Conservation (phyloP, 1,140 invertebrate genomes). For the Pseudomyrmex gracilis region DNA sequence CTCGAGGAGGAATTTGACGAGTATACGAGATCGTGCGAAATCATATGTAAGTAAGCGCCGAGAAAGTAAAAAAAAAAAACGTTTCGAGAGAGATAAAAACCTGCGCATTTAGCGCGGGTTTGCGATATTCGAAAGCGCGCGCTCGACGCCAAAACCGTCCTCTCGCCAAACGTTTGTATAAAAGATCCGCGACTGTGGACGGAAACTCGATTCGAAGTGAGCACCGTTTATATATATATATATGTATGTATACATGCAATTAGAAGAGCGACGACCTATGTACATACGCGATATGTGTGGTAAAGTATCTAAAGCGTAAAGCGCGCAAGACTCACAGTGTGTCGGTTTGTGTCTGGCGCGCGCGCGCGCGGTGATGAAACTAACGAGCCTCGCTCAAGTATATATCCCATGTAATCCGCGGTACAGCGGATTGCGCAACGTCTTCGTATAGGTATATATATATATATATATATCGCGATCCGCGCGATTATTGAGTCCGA, state of each 20-base stretch:
- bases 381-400: conserved; percentile 69
- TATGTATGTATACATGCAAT: conserved; percentile 61
- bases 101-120: background rate
- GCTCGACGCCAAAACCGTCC: conserved; percentile 1
- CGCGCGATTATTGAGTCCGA: conserved; percentile 5
- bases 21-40: background rate
- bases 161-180: conserved; percentile 58
- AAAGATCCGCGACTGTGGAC: conserved; percentile 57
- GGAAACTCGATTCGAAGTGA: conserved; percentile 70
- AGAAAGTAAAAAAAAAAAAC: no score
- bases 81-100: background rate
- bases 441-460: background rate
- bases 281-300: conserved; percentile 16
- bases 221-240: conserved; percentile 38
- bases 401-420: conserved; percentile 58
- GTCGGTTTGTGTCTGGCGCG: background rate
- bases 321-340: conserved; percentile 22
- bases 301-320: conserved; percentile 20
- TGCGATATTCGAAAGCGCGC: conserved; percentile 37
- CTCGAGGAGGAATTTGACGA: background rate
- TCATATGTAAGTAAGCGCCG: background rate
- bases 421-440: conserved; percentile 65
- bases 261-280: conserved; percentile 67
- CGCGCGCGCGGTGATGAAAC: conserved; percentile 65
- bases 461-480: conserved; percentile 19